A percentile compares a stretch with the other conserved stretches of the same genome.
These are phyloP conservation scores for Argyresthia goedartella DNA, from an alignment of 2,888 invertebrate species.

Conservation along the genomic window DNA sequence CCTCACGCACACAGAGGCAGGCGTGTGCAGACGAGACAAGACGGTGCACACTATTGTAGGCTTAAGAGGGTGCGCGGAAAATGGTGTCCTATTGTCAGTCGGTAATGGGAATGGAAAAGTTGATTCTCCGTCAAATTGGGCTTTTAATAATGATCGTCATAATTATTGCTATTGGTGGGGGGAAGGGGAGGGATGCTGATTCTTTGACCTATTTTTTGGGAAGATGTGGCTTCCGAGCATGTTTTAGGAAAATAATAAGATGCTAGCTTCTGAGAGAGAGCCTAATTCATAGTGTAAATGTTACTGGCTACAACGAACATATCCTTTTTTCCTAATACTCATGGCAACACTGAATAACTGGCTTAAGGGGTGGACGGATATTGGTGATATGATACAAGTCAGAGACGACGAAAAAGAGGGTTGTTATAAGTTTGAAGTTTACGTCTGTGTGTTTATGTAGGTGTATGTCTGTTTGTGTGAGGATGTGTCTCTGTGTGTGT, in stretches of 20 bases:
- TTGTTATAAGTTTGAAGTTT: too few species aligned
- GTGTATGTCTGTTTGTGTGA: too few species aligned
- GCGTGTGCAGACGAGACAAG: slow-evolving; percentile 9
- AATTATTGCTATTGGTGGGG: slow-evolving; percentile 48
- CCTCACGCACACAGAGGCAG: slow-evolving; percentile 9
- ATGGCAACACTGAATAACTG: too few species aligned
- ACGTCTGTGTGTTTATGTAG: too few species aligned
- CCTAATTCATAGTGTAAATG: too few species aligned
- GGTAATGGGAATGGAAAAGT: slow-evolving; percentile 56
- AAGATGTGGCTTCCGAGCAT: neutral
- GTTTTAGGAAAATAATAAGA: too few species aligned
- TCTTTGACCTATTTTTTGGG: neutral
- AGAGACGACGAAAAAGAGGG: too few species aligned
- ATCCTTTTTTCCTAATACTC: too few species aligned
- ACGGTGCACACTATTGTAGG: neutral
- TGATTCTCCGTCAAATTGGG: slow-evolving; percentile 53
- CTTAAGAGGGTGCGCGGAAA: slow-evolving; percentile 52
- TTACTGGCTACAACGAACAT: too few species aligned
- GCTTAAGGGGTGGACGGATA: too few species aligned
- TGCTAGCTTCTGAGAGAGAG: neutral
- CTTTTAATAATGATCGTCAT: slow-evolving; percentile 47
- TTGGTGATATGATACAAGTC: too few species aligned
- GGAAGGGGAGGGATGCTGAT: neutral
- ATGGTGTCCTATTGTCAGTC: slow-evolving; percentile 57
- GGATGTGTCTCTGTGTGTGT: too few species aligned